phyloP scores from a whole-genome alignment of 2,797 vertebrate species.

The Octomys mimax region DNA sequence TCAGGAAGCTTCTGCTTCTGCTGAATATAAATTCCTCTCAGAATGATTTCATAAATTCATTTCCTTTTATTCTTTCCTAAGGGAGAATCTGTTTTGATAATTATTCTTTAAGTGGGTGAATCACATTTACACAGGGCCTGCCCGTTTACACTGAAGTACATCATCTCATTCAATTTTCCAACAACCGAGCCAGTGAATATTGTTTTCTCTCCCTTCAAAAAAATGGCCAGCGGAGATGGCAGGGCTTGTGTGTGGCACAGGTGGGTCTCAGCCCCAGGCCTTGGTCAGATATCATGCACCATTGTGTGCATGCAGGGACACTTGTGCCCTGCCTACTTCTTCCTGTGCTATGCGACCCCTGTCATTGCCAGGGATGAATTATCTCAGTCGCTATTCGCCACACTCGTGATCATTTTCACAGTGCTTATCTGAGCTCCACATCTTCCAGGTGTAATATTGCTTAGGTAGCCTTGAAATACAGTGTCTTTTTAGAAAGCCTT shows the following conservation, averaged over 20 bases:
- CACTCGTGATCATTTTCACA: neutral
- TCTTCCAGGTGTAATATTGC: neutral
- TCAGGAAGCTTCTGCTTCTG: neutral
- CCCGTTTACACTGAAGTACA: neutral
- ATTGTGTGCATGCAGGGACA: neutral
- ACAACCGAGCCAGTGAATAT: neutral
- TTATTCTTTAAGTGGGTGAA: constrained; percentile 51
- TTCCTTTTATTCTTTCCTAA: constrained; percentile 60
- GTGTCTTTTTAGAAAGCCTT: neutral
- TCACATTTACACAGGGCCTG: neutral
- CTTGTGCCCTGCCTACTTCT: neutral
- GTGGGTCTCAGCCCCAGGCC: neutral
- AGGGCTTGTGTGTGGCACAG: neutral
- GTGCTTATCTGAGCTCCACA: neutral
- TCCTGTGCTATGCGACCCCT: neutral
- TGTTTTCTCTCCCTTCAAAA: neutral
- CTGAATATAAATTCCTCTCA: neutral
- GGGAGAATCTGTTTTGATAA: constrained; percentile 69
- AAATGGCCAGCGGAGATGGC: neutral
- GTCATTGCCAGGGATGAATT: neutral
- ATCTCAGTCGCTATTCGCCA: neutral
- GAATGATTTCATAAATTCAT: constrained; percentile 41
- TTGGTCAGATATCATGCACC: neutral
- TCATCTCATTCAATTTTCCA: neutral
- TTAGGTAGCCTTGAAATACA: neutral